A percentile compares a stretch with the other conserved stretches of the same genome.
Evolutionary conservation across 2,888 invertebrate genomes (phyloP).

Genomic region (Drosophila lacicola): DNA sequence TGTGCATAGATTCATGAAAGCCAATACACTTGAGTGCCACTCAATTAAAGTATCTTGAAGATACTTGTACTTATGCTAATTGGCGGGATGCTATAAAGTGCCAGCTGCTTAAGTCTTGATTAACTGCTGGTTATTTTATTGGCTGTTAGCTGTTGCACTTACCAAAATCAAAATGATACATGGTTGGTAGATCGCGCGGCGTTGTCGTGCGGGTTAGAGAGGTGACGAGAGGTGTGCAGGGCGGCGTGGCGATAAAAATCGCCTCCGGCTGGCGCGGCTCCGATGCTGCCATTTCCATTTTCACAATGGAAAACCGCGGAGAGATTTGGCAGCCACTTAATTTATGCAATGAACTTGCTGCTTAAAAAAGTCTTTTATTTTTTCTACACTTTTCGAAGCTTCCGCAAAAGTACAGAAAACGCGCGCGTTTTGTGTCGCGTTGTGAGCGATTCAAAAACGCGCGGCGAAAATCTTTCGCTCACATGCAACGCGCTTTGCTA

Average conservation of each 20-base stretch:
- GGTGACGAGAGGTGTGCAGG: conserved; percentile 52
- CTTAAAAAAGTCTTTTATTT: conserved; percentile 27
- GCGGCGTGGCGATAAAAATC: conserved; percentile 67
- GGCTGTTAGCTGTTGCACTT: conserved; percentile 35
- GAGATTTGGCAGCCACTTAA: conserved; percentile 41
- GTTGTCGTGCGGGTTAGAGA: conserved; percentile 75
- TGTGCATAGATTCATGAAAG: conserved; percentile 34
- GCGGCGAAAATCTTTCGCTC: conserved; percentile 48
- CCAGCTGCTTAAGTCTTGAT: conserved; percentile 16
- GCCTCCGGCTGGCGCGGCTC: conserved; percentile 63
- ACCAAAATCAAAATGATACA: conserved; percentile 81
- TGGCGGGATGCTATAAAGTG: conserved; percentile 8
- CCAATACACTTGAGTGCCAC: conserved; percentile 44
- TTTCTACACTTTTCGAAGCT: conserved; percentile 21
- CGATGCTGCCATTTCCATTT: conserved; percentile 53
- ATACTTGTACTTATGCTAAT: conserved; percentile 33
- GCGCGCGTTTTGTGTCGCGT: conserved; percentile 61
- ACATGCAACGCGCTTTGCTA: conserved; percentile 62
- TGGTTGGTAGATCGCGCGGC: conserved; percentile 77
- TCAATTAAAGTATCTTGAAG: conserved; percentile 30
- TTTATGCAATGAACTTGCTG: conserved; percentile 67
- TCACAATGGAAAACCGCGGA: conserved; percentile 20
- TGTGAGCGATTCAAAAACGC: conserved; percentile 65
- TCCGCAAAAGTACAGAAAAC: conserved; percentile 37
- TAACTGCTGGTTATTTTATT: conserved; percentile 13